phyloP scores from a whole-genome alignment of 2,113 vertebrate species.

The Pseudopodoces humilis region DNA sequence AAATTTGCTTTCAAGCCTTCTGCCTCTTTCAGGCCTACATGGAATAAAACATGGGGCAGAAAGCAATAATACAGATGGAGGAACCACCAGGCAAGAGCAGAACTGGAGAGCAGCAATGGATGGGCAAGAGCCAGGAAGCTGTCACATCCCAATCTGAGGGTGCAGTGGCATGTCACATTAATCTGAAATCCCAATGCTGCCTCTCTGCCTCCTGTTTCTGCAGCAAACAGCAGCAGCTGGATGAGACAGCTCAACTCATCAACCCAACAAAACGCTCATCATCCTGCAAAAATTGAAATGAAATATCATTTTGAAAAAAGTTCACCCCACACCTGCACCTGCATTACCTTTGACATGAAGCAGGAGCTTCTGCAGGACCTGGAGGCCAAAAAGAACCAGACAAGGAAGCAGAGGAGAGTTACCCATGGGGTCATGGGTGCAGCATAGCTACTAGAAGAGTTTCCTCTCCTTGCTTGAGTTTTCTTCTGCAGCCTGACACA shows the following conservation, averaged over 20 bases:
- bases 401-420: not conserved
- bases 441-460: not conserved
- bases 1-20: not conserved
- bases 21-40: not conserved
- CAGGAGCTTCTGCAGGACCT: not conserved
- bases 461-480: not conserved
- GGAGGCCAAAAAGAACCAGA: not conserved
- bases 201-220: not conserved
- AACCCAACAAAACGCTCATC: not conserved
- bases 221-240: not conserved
- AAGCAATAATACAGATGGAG: not conserved
- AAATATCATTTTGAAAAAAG: rapidly evolving
- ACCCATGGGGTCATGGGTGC: not conserved
- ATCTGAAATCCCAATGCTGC: rapidly evolving
- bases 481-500: not conserved
- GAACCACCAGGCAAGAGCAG: not conserved
- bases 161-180: not conserved
- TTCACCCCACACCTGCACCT: rapidly evolving
- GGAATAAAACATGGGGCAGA: not conserved
- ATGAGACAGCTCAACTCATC: not conserved
- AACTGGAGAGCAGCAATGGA: not conserved
- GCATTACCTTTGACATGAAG: not conserved
- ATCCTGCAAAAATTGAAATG: not conserved
- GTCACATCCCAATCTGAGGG: not conserved
- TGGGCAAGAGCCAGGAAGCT: not conserved